Conservation (phyloP, 2,888 invertebrate genomes). For the Spilosoma lubricipeda region DNA sequence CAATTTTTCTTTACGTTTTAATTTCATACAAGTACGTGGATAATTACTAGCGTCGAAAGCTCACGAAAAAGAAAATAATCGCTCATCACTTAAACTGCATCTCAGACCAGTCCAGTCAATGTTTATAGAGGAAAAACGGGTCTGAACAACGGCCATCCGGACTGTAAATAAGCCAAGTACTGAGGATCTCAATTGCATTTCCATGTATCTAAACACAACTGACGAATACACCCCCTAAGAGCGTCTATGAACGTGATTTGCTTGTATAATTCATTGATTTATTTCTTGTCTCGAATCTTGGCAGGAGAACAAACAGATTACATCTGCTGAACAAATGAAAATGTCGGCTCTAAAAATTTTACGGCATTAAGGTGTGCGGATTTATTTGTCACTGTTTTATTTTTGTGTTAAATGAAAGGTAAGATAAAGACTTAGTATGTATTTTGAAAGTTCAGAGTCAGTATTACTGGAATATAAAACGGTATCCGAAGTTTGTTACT, state of each 20-base stretch:
- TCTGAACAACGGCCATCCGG: conserved; percentile 45
- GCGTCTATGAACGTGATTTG: conserved; percentile 43
- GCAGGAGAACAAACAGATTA: conserved; percentile 29
- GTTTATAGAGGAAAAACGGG: conserved; percentile 64
- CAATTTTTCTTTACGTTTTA: no score
- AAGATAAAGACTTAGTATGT: no score
- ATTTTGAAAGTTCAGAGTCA: background rate
- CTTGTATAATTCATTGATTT: conserved; percentile 41
- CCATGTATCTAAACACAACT: conserved; percentile 39
- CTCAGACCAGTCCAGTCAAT: conserved; percentile 53
- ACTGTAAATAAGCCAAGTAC: conserved; percentile 57
- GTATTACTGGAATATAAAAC: background rate
- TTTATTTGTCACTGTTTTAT: conserved; percentile 22
- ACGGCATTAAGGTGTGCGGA: conserved; percentile 23
- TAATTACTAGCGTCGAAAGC: no score
- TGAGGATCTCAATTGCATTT: conserved; percentile 55
- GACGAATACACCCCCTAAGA: conserved; percentile 21
- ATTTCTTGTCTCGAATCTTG: conserved; percentile 24
- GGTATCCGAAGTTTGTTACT: background rate
- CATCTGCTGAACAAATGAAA: conserved; percentile 30
- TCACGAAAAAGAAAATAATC: background rate
- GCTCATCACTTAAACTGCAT: conserved; percentile 38
- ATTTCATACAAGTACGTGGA: no score
- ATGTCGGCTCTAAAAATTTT: conserved; percentile 33
- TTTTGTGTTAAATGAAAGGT: conserved; percentile 20